Percentiles rank a stretch among this genome's conserved stretches.
These are phyloP conservation scores for Calephelis virginiensis DNA, from an alignment of 1,140 invertebrate species.

Conservation along the genomic window DNA sequence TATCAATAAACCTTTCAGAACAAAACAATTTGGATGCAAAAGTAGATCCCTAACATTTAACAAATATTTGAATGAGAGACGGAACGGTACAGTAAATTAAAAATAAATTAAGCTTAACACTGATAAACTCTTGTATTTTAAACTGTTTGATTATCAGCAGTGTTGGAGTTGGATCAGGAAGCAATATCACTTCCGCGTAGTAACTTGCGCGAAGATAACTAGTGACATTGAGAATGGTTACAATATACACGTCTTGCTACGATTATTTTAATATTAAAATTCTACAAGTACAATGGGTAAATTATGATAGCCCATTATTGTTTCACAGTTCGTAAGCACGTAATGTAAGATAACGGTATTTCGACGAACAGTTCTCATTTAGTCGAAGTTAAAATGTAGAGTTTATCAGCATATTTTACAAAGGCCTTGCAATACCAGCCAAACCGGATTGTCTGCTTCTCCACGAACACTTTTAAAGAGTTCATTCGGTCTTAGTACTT, in stretches of 20 bases:
- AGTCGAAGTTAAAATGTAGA: constrained; percentile 8
- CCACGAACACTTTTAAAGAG: constrained; percentile 36
- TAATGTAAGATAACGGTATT: constrained; percentile 21
- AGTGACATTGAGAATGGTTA: constrained; percentile 55
- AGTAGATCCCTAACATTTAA: no score
- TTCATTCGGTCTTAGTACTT: constrained; percentile 61
- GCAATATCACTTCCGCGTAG: constrained; percentile 56
- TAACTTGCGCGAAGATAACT: constrained; percentile 59
- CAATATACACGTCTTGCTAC: constrained; percentile 11
- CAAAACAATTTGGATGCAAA: no score
- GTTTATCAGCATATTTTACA: constrained; percentile 7
- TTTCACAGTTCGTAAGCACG: constrained; percentile 15
- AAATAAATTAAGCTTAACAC: no score
- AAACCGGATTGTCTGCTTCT: constrained; percentile 50
- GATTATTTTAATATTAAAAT: constrained; percentile 1
- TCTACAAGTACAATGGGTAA: not conserved
- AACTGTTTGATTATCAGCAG: no score
- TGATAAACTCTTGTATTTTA: no score
- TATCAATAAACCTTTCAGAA: no score
- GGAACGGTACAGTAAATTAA: no score
- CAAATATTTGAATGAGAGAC: no score
- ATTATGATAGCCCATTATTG: not conserved
- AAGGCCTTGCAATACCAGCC: constrained; percentile 7
- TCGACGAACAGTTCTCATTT: constrained; percentile 8
- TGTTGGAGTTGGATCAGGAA: not conserved